Base-by-base conservation (phyloP, 1,140 invertebrate species). In the Drosophila carrolli region DNA sequence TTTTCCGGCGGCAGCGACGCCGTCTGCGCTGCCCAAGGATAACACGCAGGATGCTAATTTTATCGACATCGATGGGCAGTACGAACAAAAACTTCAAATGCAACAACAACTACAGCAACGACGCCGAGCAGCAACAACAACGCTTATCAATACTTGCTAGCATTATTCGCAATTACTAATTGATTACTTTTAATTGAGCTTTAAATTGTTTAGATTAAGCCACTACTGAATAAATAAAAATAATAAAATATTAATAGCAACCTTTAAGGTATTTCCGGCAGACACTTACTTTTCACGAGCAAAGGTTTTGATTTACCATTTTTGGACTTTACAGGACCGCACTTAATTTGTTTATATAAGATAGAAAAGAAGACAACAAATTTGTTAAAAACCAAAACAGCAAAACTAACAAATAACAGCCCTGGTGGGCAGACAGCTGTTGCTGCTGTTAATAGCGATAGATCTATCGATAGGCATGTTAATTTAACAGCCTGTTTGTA, bases 121-220 rank as follows among this genome's bases (percentile, higher is more conserved):
- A 41, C 62, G 72, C 7, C 77, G 61, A 23, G 75, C 63, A 43
- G 75, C 60, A 43, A 68, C 75, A 46, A 54, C 75, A 40, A 74
- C 73, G 62, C 54, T 90, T n/a, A 75, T 91, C n/a, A 84, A 91
- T 57, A 74, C 85, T 23, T 91, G 90, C 76, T 91, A 91, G 56
- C 81, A 66, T 63, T 76, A 23, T 67, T 71, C 40, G 19, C n/a
- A n/a, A 40, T n/a, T 48, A 55, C 35, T 51, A 63, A 68, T 38
- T 46, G 19, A 43, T 35, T 75, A 80, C 11, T 41, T 81, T 62
- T 72, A 62, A 79, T 63, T 29, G 50, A 84, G 81, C 81, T 85
- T 84, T 84, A 85, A 84, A 48, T 44, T 29, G 68, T 65, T 77
- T 76, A 71, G 65, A 40, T n/a, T 71, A 57, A 71, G 68, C 37